phyloP scores from a whole-genome alignment of 2,113 vertebrate species.

The Pica pica region DNA sequence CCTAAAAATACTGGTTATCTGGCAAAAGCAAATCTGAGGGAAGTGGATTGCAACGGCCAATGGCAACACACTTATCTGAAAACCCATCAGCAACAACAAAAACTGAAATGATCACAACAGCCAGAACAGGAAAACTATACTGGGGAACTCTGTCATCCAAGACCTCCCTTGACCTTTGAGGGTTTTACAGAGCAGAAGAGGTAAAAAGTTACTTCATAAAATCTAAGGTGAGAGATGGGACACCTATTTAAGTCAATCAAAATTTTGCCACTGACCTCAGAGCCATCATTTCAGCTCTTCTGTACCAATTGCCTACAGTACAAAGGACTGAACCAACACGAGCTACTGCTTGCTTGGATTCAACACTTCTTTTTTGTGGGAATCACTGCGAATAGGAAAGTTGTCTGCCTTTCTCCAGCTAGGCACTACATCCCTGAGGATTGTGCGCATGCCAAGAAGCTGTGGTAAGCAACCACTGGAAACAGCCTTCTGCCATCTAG shows the following conservation, averaged over 20 bases:
- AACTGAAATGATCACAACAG: background rate
- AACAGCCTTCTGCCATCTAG: conserved; percentile 41
- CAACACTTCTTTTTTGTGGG: background rate
- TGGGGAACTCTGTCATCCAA: background rate
- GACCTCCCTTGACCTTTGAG: background rate
- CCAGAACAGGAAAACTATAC: background rate
- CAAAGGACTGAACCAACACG: rapidly evolving
- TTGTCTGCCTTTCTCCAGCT: background rate
- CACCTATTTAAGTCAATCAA: background rate
- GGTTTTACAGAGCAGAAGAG: background rate
- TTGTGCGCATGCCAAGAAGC: background rate
- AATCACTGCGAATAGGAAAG: background rate
- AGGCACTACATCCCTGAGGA: background rate
- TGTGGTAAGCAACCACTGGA: conserved; percentile 7
- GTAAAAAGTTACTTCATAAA: background rate
- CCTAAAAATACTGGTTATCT: background rate
- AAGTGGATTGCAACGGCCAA: background rate
- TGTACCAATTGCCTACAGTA: background rate
- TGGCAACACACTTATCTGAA: background rate
- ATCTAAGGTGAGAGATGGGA: background rate
- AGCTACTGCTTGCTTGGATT: background rate
- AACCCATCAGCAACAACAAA: background rate
- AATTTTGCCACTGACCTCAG: background rate
- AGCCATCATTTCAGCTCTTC: background rate
- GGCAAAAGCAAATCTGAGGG: background rate